Conservation (phyloP, 2,888 invertebrate genomes). For the Erebia epiphron region DNA sequence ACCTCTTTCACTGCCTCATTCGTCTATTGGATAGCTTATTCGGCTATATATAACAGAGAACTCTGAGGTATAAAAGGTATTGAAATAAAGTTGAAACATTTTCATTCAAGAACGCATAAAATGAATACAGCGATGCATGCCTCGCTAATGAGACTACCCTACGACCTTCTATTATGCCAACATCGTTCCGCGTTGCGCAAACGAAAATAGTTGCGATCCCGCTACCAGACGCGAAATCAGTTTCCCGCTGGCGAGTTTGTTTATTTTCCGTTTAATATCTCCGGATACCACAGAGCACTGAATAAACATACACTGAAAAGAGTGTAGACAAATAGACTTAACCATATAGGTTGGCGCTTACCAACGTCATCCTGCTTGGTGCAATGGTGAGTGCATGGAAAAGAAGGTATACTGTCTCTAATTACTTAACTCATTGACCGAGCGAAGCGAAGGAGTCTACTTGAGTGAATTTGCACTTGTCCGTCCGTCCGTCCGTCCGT, state of each 20-base stretch:
- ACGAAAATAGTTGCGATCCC: constrained; percentile 14
- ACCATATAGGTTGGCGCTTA: too few species aligned
- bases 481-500: too few species aligned
- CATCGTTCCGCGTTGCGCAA: background rate
- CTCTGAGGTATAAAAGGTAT: too few species aligned
- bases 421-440: too few species aligned
- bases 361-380: too few species aligned
- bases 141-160: background rate
- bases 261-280: constrained; percentile 17
- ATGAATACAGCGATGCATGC: background rate
- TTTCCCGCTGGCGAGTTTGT: constrained; percentile 7
- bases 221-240: constrained; percentile 14
- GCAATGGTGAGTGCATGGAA: too few species aligned
- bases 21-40: too few species aligned
- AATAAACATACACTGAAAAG: constrained; percentile 2
- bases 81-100: background rate
- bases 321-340: background rate
- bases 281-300: constrained; percentile 5
- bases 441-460: too few species aligned
- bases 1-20: too few species aligned
- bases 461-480: too few species aligned
- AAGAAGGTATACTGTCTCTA: too few species aligned
- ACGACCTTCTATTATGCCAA: background rate
- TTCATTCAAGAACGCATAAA: background rate
- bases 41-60: too few species aligned